Evolutionary conservation across 2,797 vertebrate species (phyloP), one percentile per base, ranked within the genome.

Genomic region (Platalea minor): DNA sequence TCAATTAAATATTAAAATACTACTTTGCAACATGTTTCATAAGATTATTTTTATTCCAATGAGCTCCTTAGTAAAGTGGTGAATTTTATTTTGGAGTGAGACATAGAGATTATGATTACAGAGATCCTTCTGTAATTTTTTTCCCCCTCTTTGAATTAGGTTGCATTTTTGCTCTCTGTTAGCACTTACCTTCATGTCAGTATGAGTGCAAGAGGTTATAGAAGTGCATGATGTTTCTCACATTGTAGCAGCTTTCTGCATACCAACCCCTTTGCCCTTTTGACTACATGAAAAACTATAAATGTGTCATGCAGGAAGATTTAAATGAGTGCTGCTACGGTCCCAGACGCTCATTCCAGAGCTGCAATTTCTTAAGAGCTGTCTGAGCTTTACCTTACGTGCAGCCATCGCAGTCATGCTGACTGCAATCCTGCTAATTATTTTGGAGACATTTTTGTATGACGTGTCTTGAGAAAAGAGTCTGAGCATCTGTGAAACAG

Each of bases 401-500:
- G 80, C 67, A 94, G 45, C 80, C 84, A 79, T 93, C 73, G 51
- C 35, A 81, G 60, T 73, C 46, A 77, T 60, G 56, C 93, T 0
- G 20, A 68, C 67, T 60, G 54, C 80, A 89, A 90, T 77, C 63
- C 67, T 86, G 45, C 63, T 90, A 96, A 97, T 41, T 91, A 69
- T 95, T 95, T 93, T 77, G 67, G 76, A 93, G 85, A 73, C 54
- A 53, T 94, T 91, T 91, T 93, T 88, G 69, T 90, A 37, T 92
- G 87, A 85, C 21, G 74, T 77, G 74, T 85, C 85, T 93, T 92
- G 54, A 94, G 89, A 57, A 83, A 77, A 90, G 85, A 93, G 77
- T 84, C 73, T 72, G 70, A 96, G 83, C 93, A 91, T 92, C 96
- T 95, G 92, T 91, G 92, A 83, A 92, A 67, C 91, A 94, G 95